These are phyloP conservation scores for Zosterops hypoxanthus DNA, from an alignment of 2,113 vertebrate species.

Conservation along the genomic window DNA sequence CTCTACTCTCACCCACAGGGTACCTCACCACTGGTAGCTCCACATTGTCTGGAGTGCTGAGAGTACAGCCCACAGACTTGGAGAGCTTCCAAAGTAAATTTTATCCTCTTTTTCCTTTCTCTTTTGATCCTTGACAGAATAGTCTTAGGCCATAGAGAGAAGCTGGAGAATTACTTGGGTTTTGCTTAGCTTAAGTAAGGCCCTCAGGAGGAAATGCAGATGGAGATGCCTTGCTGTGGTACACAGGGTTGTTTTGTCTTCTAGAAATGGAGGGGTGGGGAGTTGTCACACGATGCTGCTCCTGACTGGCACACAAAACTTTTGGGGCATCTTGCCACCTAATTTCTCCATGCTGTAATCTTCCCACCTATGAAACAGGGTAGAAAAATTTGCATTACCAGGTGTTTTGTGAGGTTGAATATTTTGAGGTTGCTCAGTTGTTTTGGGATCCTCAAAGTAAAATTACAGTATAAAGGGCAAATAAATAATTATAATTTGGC, in stretches of 20 bases:
- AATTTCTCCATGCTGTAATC: neutral
- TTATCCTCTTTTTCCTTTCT: neutral
- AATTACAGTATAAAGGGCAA: neutral
- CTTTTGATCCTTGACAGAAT: neutral
- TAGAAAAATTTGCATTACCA: neutral
- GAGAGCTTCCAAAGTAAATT: neutral
- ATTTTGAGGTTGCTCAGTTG: neutral
- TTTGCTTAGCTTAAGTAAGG: neutral
- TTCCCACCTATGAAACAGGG: neutral
- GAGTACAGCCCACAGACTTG: neutral
- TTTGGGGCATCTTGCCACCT: neutral
- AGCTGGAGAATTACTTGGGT: neutral
- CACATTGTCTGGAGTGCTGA: fast-evolving
- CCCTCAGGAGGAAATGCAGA: neutral
- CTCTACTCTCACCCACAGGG: neutral
- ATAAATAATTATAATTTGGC: neutral
- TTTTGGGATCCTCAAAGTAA: neutral
- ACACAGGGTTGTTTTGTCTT: neutral
- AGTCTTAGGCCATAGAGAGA: neutral
- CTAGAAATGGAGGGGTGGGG: neutral
- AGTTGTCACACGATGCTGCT: neutral
- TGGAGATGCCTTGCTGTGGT: neutral
- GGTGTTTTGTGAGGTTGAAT: neutral
- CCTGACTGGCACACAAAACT: neutral
- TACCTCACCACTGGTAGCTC: neutral